Base-by-base conservation (phyloP, 2,113 vertebrate species). In the Microcebus jonahi region DNA sequence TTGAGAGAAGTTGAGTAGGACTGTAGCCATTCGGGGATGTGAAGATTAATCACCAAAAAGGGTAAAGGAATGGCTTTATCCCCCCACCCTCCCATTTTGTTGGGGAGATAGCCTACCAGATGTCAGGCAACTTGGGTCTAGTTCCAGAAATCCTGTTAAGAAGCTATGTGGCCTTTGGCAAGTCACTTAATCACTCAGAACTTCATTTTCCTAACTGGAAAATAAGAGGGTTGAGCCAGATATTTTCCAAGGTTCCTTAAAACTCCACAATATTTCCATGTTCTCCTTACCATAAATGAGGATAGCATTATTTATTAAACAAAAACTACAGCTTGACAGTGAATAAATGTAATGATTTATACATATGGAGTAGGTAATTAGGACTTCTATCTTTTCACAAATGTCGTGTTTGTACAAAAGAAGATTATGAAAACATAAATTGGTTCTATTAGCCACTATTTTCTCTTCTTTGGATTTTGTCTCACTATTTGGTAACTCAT, bases 191-290 rank as follows among this genome's bases (percentile, higher is more conserved):
- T 93, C 93, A 88, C 45, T 68, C 42, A 95, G 82, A 97, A 87
- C 39, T 90, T 94, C 93, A 94, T 88, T 95, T 94, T 95, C 82
- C 93, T 91, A 93, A 94, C 63, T 39, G 18, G 79, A 95, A 98
- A 97, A 91, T 53, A 89, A 85, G 70, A 84, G n/a, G 59, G 25
- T 20, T 61, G 76, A 88, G 85, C 65, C 91, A 94, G n/a, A 90
- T 75, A 88, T 63, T 95, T 84, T 88, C 88, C 68, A 88, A 65
- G 13, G 76, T 91, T 96, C 71, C 93, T 89, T 81, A 90, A 1
- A 95, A 90, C 42, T 83, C 59, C 88, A 95, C 93, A 94, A 77
- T 92, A 70, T 42, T 92, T 95, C 59, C 48, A 84, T 7, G 18
- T 84, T 88, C 76, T 92, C 57, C 45, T 94, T 67, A 93, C 55